Evolutionary conservation across 2,888 invertebrate species (phyloP).

Genomic region (Copidosoma aretas): DNA sequence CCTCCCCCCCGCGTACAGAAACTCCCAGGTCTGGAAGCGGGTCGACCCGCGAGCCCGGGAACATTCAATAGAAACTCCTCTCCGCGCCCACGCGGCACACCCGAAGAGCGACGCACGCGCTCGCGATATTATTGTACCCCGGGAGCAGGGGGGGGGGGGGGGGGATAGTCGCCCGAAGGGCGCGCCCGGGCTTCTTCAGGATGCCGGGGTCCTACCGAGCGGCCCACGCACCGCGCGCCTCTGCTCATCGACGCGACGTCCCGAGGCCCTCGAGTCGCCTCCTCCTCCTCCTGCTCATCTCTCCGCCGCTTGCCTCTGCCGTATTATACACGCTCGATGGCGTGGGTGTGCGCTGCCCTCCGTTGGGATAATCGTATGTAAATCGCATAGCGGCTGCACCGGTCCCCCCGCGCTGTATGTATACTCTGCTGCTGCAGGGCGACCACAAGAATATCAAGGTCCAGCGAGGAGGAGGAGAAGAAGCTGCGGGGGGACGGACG

Average conservation of each 20-base stretch:
- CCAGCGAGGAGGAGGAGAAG: constrained; percentile 40
- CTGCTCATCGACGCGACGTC: not conserved
- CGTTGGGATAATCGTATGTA: constrained; percentile 59
- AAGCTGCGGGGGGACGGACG: constrained; percentile 52
- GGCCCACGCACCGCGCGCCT: not conserved
- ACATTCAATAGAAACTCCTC: no score
- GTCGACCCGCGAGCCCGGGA: no score
- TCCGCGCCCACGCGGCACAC: no score
- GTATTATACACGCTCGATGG: constrained; percentile 58
- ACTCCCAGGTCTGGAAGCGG: no score
- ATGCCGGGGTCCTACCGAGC: not conserved
- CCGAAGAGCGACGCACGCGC: no score
- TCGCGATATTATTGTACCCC: no score
- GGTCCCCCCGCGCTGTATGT: constrained; percentile 14
- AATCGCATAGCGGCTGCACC: constrained; percentile 58
- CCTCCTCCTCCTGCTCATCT: not conserved
- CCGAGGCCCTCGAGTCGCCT: not conserved
- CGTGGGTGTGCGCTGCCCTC: constrained; percentile 46
- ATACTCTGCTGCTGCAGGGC: not conserved
- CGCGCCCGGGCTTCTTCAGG: not conserved
- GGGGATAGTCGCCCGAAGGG: not conserved
- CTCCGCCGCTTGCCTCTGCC: constrained; percentile 50
- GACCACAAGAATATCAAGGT: constrained; percentile 3
- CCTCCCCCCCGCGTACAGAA: no score
- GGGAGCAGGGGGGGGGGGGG: not conserved